These are phyloP conservation scores for Polyommatus iphigenia DNA, from an alignment of 2,888 invertebrate genomes.

Conservation along the genomic window DNA sequence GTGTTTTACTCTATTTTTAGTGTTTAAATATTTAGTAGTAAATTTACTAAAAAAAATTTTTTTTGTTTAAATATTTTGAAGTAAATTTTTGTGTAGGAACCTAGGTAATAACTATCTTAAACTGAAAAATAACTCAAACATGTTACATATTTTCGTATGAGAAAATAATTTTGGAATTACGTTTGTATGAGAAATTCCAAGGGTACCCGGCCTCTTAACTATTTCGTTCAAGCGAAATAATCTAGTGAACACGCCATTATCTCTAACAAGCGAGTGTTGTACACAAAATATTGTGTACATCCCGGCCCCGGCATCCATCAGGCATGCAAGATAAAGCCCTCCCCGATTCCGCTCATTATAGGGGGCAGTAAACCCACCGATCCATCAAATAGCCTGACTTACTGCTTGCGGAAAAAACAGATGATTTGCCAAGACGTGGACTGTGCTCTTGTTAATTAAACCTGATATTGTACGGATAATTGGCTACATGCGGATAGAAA, in stretches of 20 bases:
- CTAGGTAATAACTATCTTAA: too few relatives aligned
- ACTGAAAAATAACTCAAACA: too few relatives aligned
- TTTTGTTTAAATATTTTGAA: too few relatives aligned
- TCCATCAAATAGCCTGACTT: slow-evolving; percentile 54
- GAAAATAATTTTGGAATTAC: too few relatives aligned
- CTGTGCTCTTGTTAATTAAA: slow-evolving; percentile 21
- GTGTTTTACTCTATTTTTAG: too few relatives aligned
- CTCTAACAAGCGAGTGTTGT: slow-evolving; percentile 32
- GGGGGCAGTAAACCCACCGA: slow-evolving; percentile 53
- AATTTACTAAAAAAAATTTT: too few relatives aligned
- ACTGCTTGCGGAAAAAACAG: slow-evolving; percentile 42
- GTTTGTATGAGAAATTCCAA: too few relatives aligned
- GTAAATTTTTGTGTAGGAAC: too few relatives aligned
- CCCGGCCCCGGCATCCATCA: slow-evolving; percentile 47
- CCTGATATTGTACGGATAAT: slow-evolving; percentile 8
- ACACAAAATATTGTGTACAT: slow-evolving; percentile 30
- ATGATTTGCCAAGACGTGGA: slow-evolving; percentile 38
- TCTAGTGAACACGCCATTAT: slow-evolving; percentile 25
- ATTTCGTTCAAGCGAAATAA: slow-evolving; percentile 23
- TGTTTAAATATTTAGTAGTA: too few relatives aligned
- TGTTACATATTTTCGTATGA: too few relatives aligned
- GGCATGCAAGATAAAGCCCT: slow-evolving; percentile 46
- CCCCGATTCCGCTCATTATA: slow-evolving; percentile 55
- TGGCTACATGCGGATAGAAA: background rate
- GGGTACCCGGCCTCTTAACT: too few relatives aligned